A percentile compares a stretch with the other conserved stretches of the same genome.
Evolutionary conservation across 1,140 invertebrate genomes (phyloP).

Genomic region (Cyphomyrmex costatus): DNA sequence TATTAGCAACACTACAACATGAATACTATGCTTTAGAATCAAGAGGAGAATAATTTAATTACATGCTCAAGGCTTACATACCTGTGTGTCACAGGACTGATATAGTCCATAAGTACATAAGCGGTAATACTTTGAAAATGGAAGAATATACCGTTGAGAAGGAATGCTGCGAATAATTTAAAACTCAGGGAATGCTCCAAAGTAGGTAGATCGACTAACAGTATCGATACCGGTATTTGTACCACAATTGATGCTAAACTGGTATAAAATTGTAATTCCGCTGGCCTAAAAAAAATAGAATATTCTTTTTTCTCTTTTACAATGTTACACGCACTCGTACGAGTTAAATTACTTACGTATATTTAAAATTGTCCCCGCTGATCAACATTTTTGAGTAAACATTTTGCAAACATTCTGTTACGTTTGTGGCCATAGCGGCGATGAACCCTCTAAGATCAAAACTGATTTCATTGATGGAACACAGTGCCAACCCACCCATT

Average conservation of each 20-base stretch:
- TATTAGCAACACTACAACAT: constrained; percentile 93
- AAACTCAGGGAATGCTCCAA: constrained; percentile 86
- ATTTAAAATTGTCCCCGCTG: constrained; percentile 92
- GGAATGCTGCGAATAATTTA: constrained; percentile 88
- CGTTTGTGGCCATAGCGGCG: constrained; percentile 93
- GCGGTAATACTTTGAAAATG: constrained; percentile 96
- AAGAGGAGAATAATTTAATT: not conserved
- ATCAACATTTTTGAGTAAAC: constrained; percentile 95
- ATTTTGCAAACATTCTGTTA: constrained; percentile 95
- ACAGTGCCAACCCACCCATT: constrained; percentile 94
- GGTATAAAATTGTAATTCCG: constrained; percentile 95
- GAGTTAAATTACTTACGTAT: constrained; percentile 89
- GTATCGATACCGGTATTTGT: constrained; percentile 92
- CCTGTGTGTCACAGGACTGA: constrained; percentile 95
- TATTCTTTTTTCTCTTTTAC: not conserved
- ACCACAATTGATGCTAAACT: constrained; percentile 93
- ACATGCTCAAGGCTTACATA: constrained; percentile 80
- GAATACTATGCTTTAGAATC: constrained; percentile 1
- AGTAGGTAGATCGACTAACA: constrained; percentile 90
- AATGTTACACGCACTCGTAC: not conserved
- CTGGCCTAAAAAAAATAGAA: constrained; percentile 88
- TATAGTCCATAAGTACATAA: constrained; percentile 95
- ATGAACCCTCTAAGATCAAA: constrained; percentile 93
- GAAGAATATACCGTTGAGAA: constrained; percentile 94
- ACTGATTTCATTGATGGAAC: constrained; percentile 93